Evolutionary conservation across 2,888 invertebrate species (phyloP).

Genomic region (Loripinus fragilis): DNA sequence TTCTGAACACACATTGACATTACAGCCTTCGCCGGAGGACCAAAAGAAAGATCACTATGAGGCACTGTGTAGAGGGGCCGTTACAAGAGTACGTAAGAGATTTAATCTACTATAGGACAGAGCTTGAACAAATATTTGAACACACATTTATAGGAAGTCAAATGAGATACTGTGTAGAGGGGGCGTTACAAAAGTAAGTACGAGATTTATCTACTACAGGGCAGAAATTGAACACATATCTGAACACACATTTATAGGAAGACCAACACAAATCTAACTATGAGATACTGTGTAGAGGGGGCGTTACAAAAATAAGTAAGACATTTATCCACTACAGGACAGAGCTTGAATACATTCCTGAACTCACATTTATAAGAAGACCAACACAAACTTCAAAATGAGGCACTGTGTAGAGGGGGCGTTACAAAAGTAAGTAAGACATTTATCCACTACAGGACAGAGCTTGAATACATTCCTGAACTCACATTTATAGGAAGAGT

Average conservation of each 20-base stretch:
- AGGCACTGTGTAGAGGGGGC: too few species aligned
- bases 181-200: too few species aligned
- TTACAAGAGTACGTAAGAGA: constrained; percentile 25
- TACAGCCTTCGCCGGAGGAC: too few species aligned
- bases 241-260: too few species aligned
- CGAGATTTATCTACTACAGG: too few species aligned
- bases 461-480: too few species aligned
- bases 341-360: neutral
- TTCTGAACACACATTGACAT: neutral
- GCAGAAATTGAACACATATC: too few species aligned
- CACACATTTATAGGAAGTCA: neutral
- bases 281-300: constrained; percentile 38
- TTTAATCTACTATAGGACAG: constrained; percentile 21
- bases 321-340: constrained; percentile 19
- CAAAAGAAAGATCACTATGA: constrained; percentile 15
- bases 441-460: too few species aligned
- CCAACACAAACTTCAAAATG: neutral
- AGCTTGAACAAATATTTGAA: neutral
- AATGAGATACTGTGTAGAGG: too few species aligned
- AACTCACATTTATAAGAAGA: neutral
- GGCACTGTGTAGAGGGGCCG: constrained; percentile 36
- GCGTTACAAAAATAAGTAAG: constrained; percentile 17
- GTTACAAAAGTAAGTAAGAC: too few species aligned
- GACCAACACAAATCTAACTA: neutral
- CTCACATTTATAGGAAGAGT: too few species aligned